Conservation (phyloP, 2,797 vertebrate species). For the Karalla daura region DNA sequence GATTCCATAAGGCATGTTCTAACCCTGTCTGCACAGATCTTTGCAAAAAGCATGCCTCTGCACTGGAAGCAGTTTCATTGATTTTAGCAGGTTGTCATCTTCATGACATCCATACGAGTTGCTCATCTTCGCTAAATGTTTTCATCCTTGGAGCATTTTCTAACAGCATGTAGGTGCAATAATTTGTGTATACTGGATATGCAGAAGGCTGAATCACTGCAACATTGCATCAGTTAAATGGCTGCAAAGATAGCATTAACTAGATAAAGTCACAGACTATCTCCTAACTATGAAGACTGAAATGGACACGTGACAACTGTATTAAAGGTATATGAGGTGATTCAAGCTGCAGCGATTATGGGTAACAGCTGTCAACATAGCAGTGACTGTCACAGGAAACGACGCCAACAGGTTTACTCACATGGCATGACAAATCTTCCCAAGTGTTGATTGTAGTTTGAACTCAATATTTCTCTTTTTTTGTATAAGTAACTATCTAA, state of each 20-base stretch:
- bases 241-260: constrained; percentile 29
- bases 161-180: background rate
- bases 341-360: constrained; percentile 42
- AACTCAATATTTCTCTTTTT: background rate
- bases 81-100: background rate
- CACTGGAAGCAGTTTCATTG: too few species aligned
- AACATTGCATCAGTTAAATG: constrained; percentile 14
- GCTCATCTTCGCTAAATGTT: too few species aligned
- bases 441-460: constrained; percentile 15
- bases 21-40: too few species aligned
- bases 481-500: background rate
- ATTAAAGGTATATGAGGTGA: constrained; percentile 47
- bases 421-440: constrained; percentile 22
- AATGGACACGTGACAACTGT: constrained; percentile 33
- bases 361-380: constrained; percentile 48
- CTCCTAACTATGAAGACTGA: constrained; percentile 27
- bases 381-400: constrained; percentile 42
- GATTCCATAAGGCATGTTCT: too few species aligned
- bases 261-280: constrained; percentile 36
- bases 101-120: too few species aligned
- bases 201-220: constrained; percentile 15
- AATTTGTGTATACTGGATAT: background rate
- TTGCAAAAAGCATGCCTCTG: too few species aligned
- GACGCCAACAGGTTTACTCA: constrained; percentile 30
- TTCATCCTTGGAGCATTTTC: background rate